Evolutionary conservation across 2,888 invertebrate species (phyloP).

Genomic region (Acanthosepion pharaonis): DNA sequence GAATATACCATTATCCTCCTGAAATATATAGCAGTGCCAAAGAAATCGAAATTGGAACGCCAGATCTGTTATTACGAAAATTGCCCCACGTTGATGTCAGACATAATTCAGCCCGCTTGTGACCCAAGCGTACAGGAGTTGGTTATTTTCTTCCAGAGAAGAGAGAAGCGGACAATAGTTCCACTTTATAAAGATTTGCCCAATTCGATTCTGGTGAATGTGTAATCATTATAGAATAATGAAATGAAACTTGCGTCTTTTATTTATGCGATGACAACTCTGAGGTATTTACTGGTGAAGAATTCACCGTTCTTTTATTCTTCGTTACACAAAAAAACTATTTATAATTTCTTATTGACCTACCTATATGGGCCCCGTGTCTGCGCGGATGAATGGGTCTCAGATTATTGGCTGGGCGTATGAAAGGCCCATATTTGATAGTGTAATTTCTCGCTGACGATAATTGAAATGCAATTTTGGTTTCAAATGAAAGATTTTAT

Average conservation of each 20-base stretch:
- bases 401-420: neutral
- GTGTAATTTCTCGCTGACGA: too few species aligned
- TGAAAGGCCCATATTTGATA: neutral
- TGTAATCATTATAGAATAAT: neutral
- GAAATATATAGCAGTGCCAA: neutral
- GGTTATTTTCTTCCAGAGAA: neutral
- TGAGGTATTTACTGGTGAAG: neutral
- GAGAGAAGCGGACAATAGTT: neutral
- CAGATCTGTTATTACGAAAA: conserved; percentile 33
- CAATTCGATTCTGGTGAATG: neutral
- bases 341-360: neutral
- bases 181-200: neutral
- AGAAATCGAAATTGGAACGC: neutral
- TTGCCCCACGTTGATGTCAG: neutral
- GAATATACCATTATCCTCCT: neutral
- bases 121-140: neutral
- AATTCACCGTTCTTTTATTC: neutral
- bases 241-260: neutral
- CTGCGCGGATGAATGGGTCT: neutral
- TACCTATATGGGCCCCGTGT: neutral
- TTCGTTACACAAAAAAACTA: neutral
- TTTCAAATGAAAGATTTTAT: too few species aligned
- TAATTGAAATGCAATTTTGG: too few species aligned
- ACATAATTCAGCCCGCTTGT: neutral
- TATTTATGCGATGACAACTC: neutral